Evolutionary conservation across 1,140 invertebrate genomes (phyloP), one percentile per base, ranked within the genome.

Genomic region (Venustaconcha ellipsiformis): DNA sequence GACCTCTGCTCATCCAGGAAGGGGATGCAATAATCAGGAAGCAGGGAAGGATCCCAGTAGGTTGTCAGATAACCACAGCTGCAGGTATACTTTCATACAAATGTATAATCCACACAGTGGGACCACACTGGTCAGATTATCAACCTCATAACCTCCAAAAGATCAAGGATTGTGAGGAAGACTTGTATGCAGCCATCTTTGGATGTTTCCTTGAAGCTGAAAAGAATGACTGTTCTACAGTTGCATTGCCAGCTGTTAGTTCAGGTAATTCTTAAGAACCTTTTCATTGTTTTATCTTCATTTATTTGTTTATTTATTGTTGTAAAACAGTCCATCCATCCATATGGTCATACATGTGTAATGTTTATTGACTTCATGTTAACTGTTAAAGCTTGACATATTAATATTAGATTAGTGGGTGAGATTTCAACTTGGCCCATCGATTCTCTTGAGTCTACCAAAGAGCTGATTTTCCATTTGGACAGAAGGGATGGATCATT

Each of bases 1-100:
- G 83, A 15, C 14, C 23, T 18, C 17, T 3, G 8, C 60, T 84
- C 14, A 26, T 66, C 15, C 37, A 66, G 55, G 81, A 84, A 15
- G 68, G 83, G 11, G 30, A 78, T 30, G 37, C 62, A 18, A 82
- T 75, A 48, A 76, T 80, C 15, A 5, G 5, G 5, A 5, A 37
- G 5, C 70, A 26, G 48, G 56, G 79, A 14, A 57, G 48, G 13
- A 59, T 85, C 17, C 55, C 59, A 57, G 82, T 79, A 48, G 74
- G 80, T 18, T 30, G 70, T 18, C 71, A 76, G 5, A 48, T 76
- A 17, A 66, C 26, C 55, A 80, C 84, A 14, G 72, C 59, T 0
- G 79, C 74, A 37, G 70, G 70, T 17, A 30, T 56, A 17, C 23
- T 71, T 13, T 11, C 15, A 18, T 71, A 55, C 59, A 63, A 63